These are phyloP conservation scores for Brachionus rotundiformis DNA, from an alignment of 1,140 invertebrate species.

Conservation along the genomic window DNA sequence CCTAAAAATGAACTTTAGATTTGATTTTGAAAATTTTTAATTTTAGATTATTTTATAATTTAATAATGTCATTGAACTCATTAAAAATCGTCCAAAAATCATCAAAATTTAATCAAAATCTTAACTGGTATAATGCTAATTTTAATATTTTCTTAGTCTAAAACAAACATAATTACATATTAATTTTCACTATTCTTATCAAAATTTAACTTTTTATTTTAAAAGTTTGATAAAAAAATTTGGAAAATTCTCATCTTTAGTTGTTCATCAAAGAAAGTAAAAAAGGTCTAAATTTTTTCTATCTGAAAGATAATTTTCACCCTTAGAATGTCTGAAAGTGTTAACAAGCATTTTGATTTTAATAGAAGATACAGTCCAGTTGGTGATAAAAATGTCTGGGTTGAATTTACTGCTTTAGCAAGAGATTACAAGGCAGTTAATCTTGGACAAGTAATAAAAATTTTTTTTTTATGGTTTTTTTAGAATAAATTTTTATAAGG, in stretches of 20 bases:
- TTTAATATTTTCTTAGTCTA: too few relatives aligned
- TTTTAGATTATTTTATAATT: not conserved
- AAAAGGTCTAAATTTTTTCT: not conserved
- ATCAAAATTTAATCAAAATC: not conserved
- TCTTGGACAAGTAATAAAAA: conserved; percentile 74
- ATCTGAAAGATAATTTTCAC: not conserved
- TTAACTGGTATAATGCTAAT: conserved; percentile 25
- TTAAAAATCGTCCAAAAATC: not conserved
- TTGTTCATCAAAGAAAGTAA: conserved; percentile 12
- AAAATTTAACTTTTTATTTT: too few relatives aligned
- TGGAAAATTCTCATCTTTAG: not conserved
- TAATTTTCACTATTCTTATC: too few relatives aligned
- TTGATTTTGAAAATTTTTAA: not conserved
- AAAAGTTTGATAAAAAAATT: conserved; percentile 26
- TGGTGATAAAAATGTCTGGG: conserved; percentile 67
- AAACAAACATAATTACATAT: too few relatives aligned
- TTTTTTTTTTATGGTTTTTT: not conserved
- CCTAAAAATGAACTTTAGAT: not conserved
- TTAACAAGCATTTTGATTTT: conserved; percentile 40
- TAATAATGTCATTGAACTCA: not conserved
- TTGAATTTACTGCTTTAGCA: conserved; percentile 87
- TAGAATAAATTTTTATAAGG: conserved; percentile 60
- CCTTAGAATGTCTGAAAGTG: conserved; percentile 15
- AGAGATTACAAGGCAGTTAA: conserved; percentile 85
- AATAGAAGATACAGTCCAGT: conserved; percentile 13